Conservation (phyloP, 2,888 invertebrate genomes). For the Encarsia formosa region DNA sequence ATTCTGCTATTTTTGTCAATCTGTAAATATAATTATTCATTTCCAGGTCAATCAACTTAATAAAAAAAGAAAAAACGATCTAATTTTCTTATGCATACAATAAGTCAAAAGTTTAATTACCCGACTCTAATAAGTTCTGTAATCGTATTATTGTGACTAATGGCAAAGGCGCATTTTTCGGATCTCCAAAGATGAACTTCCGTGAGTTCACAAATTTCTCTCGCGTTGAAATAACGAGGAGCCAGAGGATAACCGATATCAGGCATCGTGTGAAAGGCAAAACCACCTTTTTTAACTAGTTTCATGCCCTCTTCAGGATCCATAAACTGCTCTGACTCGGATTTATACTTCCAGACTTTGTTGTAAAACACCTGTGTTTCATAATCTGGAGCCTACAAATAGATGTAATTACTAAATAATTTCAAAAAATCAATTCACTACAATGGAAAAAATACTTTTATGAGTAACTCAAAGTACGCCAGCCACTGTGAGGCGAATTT, state of each 20-base stretch:
- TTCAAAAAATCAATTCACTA: too few species aligned
- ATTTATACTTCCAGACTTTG: conserved; percentile 33
- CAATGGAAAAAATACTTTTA: too few species aligned
- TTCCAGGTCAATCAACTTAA: too few species aligned
- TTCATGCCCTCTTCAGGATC: conserved; percentile 36
- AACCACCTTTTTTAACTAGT: conserved; percentile 35
- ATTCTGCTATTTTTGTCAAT: too few species aligned
- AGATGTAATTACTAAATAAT: too few species aligned
- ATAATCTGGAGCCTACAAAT: conserved; percentile 34
- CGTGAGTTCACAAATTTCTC: conserved; percentile 41
- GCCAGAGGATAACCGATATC: conserved; percentile 40
- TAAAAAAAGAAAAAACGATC: too few species aligned
- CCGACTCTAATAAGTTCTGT: neutral
- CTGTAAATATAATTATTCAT: too few species aligned
- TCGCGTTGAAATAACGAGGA: conserved; percentile 35
- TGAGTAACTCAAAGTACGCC: conserved; percentile 34
- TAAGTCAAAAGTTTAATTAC: too few species aligned
- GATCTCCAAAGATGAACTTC: conserved; percentile 2
- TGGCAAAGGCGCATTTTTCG: neutral
- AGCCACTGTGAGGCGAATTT: conserved; percentile 39
- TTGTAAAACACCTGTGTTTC: conserved; percentile 33
- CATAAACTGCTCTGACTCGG: conserved; percentile 34
- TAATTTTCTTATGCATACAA: too few species aligned
- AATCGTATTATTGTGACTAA: neutral
- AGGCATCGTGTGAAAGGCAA: conserved; percentile 42